phyloP scores from a whole-genome alignment of 2,888 invertebrate genomes.

The Hemistola chrysoprasaria region DNA sequence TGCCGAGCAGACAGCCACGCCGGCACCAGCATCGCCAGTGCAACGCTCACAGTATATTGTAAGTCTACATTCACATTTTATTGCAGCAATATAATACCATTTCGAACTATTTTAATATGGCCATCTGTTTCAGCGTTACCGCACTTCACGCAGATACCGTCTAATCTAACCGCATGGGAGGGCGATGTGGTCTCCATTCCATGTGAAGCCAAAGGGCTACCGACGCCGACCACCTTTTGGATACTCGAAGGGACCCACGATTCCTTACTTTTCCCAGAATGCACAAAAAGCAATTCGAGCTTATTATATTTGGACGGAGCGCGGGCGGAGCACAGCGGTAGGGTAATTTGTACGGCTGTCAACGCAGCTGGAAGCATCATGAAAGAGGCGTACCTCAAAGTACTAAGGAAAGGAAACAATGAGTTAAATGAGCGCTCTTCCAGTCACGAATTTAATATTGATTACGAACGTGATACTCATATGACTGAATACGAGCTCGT shows the following conservation, averaged over 20 bases:
- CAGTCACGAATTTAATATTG: conserved; percentile 54
- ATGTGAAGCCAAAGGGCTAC: conserved; percentile 95
- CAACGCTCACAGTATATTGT: conserved; percentile 95
- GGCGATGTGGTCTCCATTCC: conserved; percentile 95
- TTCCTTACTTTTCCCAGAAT: conserved; percentile 78
- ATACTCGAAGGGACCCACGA: conserved; percentile 95
- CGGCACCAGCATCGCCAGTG: conserved; percentile 93
- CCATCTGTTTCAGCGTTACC: conserved; percentile 90
- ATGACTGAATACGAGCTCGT: conserved; percentile 89
- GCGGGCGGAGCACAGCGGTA: conserved; percentile 68
- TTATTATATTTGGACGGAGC: conserved; percentile 73
- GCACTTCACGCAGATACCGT: conserved; percentile 91
- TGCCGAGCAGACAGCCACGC: conserved; percentile 96
- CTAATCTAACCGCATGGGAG: conserved; percentile 93
- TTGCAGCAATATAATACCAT: conserved; percentile 66
- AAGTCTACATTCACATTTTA: conserved; percentile 73
- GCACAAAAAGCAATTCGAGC: conserved; percentile 74
- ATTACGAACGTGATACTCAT: conserved; percentile 62
- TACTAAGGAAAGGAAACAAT: conserved; percentile 69
- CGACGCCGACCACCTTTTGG: conserved; percentile 97
- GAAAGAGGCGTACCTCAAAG: conserved; percentile 76
- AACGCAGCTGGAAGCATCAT: conserved; percentile 77
- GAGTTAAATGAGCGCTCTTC: conserved; percentile 57
- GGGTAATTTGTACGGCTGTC: conserved; percentile 76
- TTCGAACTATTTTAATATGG: conserved; percentile 63